These are phyloP conservation scores for Nilaparvata lugens DNA, from an alignment of 1,140 invertebrate genomes.

Conservation along the genomic window DNA sequence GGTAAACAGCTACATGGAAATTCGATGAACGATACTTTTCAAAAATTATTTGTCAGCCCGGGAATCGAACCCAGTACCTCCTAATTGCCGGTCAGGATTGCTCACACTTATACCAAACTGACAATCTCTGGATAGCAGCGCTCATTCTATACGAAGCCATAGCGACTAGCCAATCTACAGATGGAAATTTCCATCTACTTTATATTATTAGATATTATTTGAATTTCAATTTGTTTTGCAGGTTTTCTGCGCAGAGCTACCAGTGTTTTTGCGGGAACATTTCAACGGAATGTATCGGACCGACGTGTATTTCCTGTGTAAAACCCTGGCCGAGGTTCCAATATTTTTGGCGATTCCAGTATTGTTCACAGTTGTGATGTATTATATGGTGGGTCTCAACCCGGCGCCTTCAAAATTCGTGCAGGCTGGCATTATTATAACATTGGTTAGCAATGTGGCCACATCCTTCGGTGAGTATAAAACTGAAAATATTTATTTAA, in stretches of 20 bases:
- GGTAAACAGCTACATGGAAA: too few relatives aligned
- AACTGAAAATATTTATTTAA: not conserved
- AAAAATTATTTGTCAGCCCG: too few relatives aligned
- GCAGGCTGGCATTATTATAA: conserved; percentile 58
- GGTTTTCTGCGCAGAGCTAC: conserved; percentile 87
- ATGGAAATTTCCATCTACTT: too few relatives aligned
- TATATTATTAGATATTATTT: too few relatives aligned
- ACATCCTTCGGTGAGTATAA: conserved; percentile 73
- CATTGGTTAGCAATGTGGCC: conserved; percentile 80
- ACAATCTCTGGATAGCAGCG: too few relatives aligned
- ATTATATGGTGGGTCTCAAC: conserved; percentile 81
- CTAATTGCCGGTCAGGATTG: too few relatives aligned
- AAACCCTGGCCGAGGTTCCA: conserved; percentile 79
- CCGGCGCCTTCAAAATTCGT: conserved; percentile 61
- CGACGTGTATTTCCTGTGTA: conserved; percentile 88
- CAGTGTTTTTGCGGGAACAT: conserved; percentile 86
- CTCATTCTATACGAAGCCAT: too few relatives aligned
- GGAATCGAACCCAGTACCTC: too few relatives aligned
- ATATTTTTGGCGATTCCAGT: conserved; percentile 72
- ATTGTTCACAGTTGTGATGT: conserved; percentile 74
- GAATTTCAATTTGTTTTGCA: conserved; percentile 36
- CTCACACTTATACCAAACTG: too few relatives aligned
- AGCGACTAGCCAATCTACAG: too few relatives aligned
- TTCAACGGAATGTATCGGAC: conserved; percentile 86
- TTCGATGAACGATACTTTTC: too few relatives aligned